Evolutionary conservation across 2,888 invertebrate species (phyloP), one percentile per base, ranked within the genome.

Genomic region (Chalcosyrphus nemorum): DNA sequence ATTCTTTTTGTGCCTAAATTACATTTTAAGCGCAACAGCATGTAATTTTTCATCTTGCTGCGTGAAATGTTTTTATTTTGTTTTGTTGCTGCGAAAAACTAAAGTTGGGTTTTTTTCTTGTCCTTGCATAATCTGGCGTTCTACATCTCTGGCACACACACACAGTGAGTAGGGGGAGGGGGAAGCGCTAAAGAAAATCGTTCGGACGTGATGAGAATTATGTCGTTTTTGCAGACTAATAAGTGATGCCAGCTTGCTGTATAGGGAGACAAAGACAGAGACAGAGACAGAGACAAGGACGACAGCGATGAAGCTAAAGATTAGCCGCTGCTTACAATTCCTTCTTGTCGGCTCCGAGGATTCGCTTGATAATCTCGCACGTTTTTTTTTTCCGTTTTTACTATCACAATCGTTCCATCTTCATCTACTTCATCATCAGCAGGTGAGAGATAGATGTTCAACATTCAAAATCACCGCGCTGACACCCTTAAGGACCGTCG

Each of bases 151-250:
- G 32, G 32, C 45, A 4, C 17, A 61, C 45, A 38, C n/a, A n/a
- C n/a, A n/a, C n/a, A n/a, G n/a, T n/a, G n/a, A n/a, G n/a, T n/a
- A n/a, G n/a, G n/a, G n/a, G 38, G n/a, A 47, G 56, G 57, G 47
- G 24, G 11, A 35, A 32, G 11, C 43, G 61, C 63, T 70, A 59
- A 84, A 70, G 80, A 74, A 75, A 84, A 84, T 84, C 80, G 84
- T 65, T 71, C 65, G 80, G 74, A 84, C 84, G 84, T 84, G 84
- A 74, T 75, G 74, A 68, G 84, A 84, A 84, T 75, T 84, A 84
- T 84, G 84, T 84, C 74, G 80, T 84, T 84, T n/a, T 84, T 45
- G 84, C 84, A 70, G 80, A 75, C 72, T 82, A 82, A 82, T 82
- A 82, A 82, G 82, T 78, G 82, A 78, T 78, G 78, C 77, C 81